Conservation (phyloP, 2,113 vertebrate species). For the Phalacrocorax brasilianus region DNA sequence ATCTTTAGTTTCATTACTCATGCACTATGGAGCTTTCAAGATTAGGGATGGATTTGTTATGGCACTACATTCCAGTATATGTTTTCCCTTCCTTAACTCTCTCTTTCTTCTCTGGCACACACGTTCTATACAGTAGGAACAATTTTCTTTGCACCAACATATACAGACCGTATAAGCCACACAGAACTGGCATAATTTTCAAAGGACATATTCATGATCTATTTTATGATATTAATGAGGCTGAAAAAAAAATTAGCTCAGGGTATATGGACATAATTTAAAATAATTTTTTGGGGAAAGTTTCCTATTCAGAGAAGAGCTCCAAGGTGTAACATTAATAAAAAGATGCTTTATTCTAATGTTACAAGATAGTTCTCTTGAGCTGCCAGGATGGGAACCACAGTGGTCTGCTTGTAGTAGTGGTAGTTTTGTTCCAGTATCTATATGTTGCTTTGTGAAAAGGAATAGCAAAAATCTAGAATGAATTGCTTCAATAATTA, state of each 20-base stretch:
- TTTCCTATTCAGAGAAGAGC: slow-evolving; percentile 23
- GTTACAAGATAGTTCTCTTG: slow-evolving; percentile 12
- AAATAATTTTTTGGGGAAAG: background rate
- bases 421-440: background rate
- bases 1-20: slow-evolving; percentile 61
- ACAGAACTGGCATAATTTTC: background rate
- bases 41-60: slow-evolving; percentile 61
- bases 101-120: background rate
- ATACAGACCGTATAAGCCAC: background rate
- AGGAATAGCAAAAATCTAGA: background rate
- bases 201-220: slow-evolving; percentile 26
- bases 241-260: slow-evolving; percentile 9
- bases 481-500: slow-evolving; percentile 27
- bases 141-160: background rate
- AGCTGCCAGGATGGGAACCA: background rate
- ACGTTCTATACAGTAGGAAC: background rate
- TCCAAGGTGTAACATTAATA: slow-evolving; percentile 24
- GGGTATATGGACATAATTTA: background rate
- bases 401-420: background rate
- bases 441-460: background rate
- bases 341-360: background rate
- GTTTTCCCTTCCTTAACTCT: slow-evolving; percentile 28
- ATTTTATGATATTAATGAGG: slow-evolving; percentile 25
- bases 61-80: slow-evolving; percentile 37
- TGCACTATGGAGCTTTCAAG: slow-evolving; percentile 37